Evolutionary conservation across 2,888 invertebrate species (phyloP), one percentile per base, ranked within the genome.

Genomic region (Parnassius smintheus): DNA sequence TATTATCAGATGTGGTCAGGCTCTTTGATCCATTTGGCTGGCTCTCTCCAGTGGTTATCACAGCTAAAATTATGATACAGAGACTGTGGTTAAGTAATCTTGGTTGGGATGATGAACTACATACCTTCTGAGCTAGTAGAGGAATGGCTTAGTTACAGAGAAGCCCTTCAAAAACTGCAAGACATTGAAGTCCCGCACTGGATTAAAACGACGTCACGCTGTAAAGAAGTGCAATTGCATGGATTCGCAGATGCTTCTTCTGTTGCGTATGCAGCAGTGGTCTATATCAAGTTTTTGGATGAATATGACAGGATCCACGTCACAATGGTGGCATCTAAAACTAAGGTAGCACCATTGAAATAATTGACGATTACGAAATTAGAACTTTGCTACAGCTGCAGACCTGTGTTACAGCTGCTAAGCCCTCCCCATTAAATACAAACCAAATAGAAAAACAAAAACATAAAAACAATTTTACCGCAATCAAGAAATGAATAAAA

Each of bases 291-390:
- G 25, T 62, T 64, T 7, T 50, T 65, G 2, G 62, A 70, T 13
- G 53, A 35, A 13, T 25, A 64, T 10, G 63, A 56, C n/a, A 13
- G 18, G 1, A 56, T 68, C 11, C 46, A 59, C 4, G 58, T 65
- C 4, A 56, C 13, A 8, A 50, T 71, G 49, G 50, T 71, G 12
- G 64, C 68, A 18, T 45, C 70, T 0, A 65, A 65, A 41, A 69
- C 70, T 1, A 72, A 64, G 46, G 71, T 73, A 10, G 69, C 72
- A 0, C 73, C 71, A 2, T 44, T 71, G 2, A 73, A 71, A 60
- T 67, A 69, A 61, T n/a, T 71, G 10, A 62, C 18, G 18, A 18
- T 18, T 18, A 18, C 18, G 18, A 18, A 0, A 18, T 18, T 18
- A 18, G 18, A 18, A 18, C 18, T 18, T 18, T 18, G 18, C 18